Base-by-base conservation (phyloP, 2,888 invertebrate species). In the Rhingia campestris region DNA sequence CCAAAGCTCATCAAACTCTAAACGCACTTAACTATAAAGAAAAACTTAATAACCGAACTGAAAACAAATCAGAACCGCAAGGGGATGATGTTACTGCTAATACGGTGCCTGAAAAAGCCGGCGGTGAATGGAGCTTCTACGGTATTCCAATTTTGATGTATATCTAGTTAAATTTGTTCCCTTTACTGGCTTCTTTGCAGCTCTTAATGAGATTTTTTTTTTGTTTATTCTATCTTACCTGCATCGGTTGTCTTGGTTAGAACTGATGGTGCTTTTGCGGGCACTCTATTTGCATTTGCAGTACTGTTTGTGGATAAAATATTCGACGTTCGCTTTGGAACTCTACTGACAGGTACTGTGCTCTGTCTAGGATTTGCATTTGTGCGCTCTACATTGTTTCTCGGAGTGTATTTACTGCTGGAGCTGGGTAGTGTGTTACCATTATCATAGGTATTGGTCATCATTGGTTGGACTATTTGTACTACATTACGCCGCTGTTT, bases 391-490 rank as follows among this genome's bases (percentile, higher is more conserved):
- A 39, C 14, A 58, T 54, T 70, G 43, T 12, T 58, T 22, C 14
- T 64, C 22, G 51, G 51, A 61, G 12, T 66, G 30, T 59, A 30
- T 22, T 56, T 73, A 56, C 22, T 67, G 37, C 41, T 67, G 22
- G 56, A 14, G 37, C 53, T 72, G 35, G 47, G 47, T 22, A 33
- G 3, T 37, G 47, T 74, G 35, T 56, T 74, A 41, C 30, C 59
- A 54, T 59, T 82, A 47, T 63, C 69, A 49, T 74, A 73, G 6
- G 47, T 35, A 70, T 76, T 81, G 22, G 67, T 81, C 75, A 85
- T 73, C 77, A 82, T 81, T 51, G 85, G 85, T 72, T 85, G 85
- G 6, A 85, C 85, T 72, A 85, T 56, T 81, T 85, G 85, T 67
- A 85, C 76, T 61, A 67, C 45, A 47, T 76, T 54, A 30, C 43